phyloP scores from a whole-genome alignment of 2,797 vertebrate species.

The Sarcophilus harrisii region DNA sequence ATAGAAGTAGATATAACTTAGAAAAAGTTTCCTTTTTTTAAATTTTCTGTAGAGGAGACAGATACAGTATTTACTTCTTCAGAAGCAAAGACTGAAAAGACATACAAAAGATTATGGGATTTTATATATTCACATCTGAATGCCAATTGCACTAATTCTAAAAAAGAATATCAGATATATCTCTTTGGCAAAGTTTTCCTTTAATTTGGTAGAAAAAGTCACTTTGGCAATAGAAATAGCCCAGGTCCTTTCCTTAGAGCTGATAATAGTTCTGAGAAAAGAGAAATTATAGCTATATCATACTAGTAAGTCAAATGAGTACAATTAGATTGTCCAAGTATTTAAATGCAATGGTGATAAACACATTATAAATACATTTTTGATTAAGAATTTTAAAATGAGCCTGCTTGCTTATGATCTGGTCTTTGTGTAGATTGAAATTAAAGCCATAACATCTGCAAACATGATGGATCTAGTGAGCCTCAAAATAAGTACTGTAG shows the following conservation, averaged over 20 bases:
- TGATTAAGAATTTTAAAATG: constrained; percentile 60
- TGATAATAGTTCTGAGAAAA: background rate
- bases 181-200: background rate
- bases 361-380: constrained; percentile 9
- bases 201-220: background rate
- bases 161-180: background rate
- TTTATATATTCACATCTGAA: background rate
- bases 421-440: constrained; percentile 51
- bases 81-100: background rate
- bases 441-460: constrained; percentile 50
- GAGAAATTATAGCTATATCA: background rate
- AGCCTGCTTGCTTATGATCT: constrained; percentile 1
- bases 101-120: background rate
- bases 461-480: constrained; percentile 48
- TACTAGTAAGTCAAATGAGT: background rate
- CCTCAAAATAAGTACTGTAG: constrained; percentile 66
- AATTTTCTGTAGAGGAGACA: background rate
- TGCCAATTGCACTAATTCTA: background rate
- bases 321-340: background rate
- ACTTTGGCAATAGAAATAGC: background rate
- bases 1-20: background rate
- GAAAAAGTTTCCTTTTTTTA: background rate
- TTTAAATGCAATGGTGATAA: constrained; percentile 29
- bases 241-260: background rate
- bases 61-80: background rate